phyloP scores from a whole-genome alignment of 2,113 vertebrate species.

The Tetrax tetrax region DNA sequence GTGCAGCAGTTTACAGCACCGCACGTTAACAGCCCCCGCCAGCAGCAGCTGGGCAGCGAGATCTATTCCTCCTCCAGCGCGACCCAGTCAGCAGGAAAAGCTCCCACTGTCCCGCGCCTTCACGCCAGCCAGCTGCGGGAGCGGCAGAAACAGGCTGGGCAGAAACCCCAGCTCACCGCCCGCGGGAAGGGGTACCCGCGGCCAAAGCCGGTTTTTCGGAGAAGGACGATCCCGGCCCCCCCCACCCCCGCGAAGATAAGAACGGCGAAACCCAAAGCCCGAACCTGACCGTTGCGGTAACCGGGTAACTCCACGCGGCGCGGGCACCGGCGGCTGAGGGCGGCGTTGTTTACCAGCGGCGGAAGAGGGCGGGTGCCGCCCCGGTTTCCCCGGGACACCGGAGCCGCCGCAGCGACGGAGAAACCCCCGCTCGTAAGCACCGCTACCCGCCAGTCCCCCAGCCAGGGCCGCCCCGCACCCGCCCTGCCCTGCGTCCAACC shows the following conservation, averaged over 20 bases:
- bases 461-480: neutral
- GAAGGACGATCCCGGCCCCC: neutral
- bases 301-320: neutral
- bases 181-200: neutral
- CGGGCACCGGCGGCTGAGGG: neutral
- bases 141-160: neutral
- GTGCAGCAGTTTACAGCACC: neutral
- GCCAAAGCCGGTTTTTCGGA: neutral
- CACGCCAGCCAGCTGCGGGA: neutral
- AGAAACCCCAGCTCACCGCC: neutral
- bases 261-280: neutral
- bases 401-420: neutral
- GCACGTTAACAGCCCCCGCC: accelerated
- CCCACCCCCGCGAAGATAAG: neutral
- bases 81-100: neutral
- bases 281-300: neutral
- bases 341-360: neutral
- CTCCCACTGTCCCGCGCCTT: neutral
- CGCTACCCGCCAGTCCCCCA: neutral
- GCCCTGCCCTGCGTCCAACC: neutral
- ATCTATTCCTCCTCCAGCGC: accelerated
- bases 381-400: neutral
- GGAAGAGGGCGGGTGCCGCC: neutral
- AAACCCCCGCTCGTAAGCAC: neutral
- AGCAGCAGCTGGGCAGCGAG: neutral